These are phyloP conservation scores for Tadarida brasiliensis DNA, from an alignment of 2,797 vertebrate species.

Conservation along the genomic window DNA sequence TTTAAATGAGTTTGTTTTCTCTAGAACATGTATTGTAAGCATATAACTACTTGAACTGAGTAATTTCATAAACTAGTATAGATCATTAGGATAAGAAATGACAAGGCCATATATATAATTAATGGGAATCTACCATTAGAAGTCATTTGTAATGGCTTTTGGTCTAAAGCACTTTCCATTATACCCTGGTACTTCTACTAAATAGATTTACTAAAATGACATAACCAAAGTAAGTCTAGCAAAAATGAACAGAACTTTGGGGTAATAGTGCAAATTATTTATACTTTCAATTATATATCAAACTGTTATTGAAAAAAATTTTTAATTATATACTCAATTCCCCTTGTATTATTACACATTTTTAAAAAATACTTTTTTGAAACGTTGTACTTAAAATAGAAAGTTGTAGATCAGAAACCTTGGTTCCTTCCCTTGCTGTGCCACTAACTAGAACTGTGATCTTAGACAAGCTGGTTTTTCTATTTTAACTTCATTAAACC, in stretches of 20 bases:
- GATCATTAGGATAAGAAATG: background rate
- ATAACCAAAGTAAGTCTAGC: background rate
- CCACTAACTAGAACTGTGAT: background rate
- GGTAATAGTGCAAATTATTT: background rate
- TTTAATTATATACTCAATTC: background rate
- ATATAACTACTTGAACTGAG: slow-evolving; percentile 17
- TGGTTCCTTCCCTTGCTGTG: background rate
- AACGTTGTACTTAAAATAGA: background rate
- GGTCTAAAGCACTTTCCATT: background rate
- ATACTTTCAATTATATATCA: background rate
- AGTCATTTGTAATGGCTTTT: slow-evolving; percentile 14
- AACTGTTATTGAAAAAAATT: background rate
- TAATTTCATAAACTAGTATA: slow-evolving; percentile 16
- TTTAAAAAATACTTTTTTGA: background rate
- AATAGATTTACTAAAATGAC: slow-evolving; percentile 29
- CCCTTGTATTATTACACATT: background rate
- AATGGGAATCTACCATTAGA: slow-evolving; percentile 20
- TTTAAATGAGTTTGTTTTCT: background rate
- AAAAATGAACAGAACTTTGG: slow-evolving; percentile 15
- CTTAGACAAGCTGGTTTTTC: background rate
- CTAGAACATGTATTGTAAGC: background rate
- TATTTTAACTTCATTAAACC: slow-evolving; percentile 37
- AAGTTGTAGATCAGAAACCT: background rate
- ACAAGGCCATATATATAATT: background rate
- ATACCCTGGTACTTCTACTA: background rate